Conservation (phyloP, 2,888 invertebrate species). For the Calameuta pallipes region DNA sequence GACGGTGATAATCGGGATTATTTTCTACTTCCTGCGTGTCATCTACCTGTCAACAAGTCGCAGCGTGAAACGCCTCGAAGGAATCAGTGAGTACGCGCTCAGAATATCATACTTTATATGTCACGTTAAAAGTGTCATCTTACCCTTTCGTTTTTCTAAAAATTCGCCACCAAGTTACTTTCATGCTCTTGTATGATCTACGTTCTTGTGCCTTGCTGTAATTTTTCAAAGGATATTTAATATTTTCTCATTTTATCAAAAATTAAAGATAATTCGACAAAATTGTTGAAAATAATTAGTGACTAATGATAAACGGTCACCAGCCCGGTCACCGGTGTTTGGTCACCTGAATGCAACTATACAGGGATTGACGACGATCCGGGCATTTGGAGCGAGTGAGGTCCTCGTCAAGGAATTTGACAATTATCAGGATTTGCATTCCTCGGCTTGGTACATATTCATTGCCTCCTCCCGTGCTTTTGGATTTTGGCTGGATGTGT, state of each 20-base stretch:
- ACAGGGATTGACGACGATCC: conserved; percentile 90
- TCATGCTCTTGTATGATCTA: too few relatives aligned
- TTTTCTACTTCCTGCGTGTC: conserved; percentile 81
- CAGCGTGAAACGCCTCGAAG: conserved; percentile 84
- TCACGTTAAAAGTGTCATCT: background rate
- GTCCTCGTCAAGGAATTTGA: conserved; percentile 85
- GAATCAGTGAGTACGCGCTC: conserved; percentile 75
- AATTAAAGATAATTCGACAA: background rate
- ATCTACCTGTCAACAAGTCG: conserved; percentile 85
- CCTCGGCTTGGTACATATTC: conserved; percentile 92
- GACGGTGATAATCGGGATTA: conserved; percentile 75
- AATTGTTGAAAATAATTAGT: background rate
- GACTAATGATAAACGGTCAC: conserved; percentile 31
- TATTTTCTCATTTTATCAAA: background rate
- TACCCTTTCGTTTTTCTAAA: background rate
- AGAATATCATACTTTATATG: conserved; percentile 9
- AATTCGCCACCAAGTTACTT: background rate
- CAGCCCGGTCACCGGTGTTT: conserved; percentile 96
- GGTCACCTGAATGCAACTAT: conserved; percentile 90
- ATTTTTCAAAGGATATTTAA: background rate
- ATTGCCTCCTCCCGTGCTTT: conserved; percentile 92
- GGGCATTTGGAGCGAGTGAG: conserved; percentile 86
- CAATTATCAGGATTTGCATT: conserved; percentile 85
- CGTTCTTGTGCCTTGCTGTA: background rate
- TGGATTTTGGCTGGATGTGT: conserved; percentile 91